These are phyloP conservation scores for Alethe diademata DNA, from an alignment of 2,113 vertebrate genomes.

Conservation along the genomic window DNA sequence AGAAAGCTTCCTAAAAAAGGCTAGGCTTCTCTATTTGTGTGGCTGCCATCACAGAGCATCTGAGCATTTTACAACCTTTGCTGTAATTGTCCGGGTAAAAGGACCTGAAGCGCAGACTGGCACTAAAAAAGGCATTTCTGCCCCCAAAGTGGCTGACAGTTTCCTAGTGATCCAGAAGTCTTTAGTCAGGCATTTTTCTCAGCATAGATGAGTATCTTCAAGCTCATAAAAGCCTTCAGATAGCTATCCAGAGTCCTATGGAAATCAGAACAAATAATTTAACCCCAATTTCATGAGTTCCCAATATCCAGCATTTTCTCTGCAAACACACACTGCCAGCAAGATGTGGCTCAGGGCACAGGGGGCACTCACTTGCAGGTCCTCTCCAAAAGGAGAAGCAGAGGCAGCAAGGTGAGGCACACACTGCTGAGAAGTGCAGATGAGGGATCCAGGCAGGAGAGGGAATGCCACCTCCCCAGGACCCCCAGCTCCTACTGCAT, in stretches of 20 bases:
- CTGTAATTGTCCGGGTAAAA: background rate
- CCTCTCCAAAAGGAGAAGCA: background rate
- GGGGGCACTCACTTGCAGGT: background rate
- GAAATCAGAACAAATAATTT: background rate
- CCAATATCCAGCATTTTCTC: background rate
- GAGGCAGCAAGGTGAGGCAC: accelerated
- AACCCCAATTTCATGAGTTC: background rate
- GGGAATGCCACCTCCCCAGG: background rate
- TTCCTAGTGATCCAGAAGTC: background rate
- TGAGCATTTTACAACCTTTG: background rate
- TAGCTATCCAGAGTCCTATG: background rate
- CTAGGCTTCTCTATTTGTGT: background rate
- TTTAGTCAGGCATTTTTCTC: background rate
- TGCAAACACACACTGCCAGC: background rate
- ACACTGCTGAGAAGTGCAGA: accelerated
- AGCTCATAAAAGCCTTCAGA: background rate
- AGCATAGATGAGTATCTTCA: background rate
- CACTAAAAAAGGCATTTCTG: background rate
- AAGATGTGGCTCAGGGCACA: accelerated
- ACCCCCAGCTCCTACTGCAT: background rate
- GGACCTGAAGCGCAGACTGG: background rate
- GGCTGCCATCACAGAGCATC: background rate
- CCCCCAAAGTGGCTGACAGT: background rate
- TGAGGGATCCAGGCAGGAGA: background rate
- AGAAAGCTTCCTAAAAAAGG: background rate